Conservation (phyloP, 2,888 invertebrate species). For the Copidosoma aretas region DNA sequence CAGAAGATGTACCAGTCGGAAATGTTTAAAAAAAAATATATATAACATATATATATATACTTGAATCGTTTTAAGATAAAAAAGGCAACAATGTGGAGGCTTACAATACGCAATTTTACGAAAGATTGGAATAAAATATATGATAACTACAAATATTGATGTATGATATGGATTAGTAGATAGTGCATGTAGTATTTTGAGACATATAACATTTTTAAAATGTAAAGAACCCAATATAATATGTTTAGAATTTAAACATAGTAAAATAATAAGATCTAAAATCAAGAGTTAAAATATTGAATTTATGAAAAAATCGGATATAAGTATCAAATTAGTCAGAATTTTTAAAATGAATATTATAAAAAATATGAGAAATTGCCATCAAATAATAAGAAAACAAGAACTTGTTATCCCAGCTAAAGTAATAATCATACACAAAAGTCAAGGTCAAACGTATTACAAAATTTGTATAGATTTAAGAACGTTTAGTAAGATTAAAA, state of each 20-base stretch:
- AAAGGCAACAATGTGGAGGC: too few species aligned
- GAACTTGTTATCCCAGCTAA: conserved; percentile 31
- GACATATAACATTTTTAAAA: conserved; percentile 15
- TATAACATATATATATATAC: too few species aligned
- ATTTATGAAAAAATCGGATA: neutral
- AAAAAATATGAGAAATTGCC: neutral
- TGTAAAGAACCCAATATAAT: neutral
- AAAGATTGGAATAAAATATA: conserved; percentile 17
- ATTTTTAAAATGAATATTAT: neutral
- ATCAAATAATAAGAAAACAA: conserved; percentile 18
- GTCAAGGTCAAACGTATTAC: conserved; percentile 32
- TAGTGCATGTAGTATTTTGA: conserved; percentile 24
- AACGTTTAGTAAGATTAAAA: neutral
- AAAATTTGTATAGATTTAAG: conserved; percentile 22
- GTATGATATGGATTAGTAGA: conserved; percentile 32
- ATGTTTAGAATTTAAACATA: conserved; percentile 14
- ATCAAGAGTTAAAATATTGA: neutral
- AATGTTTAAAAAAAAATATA: too few species aligned
- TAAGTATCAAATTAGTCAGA: neutral
- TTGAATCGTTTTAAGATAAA: too few species aligned
- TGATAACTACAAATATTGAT: conserved; percentile 30
- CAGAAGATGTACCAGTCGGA: too few species aligned
- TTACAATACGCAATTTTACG: too few species aligned
- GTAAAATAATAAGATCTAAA: neutral
- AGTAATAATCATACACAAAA: conserved; percentile 35